These are phyloP conservation scores for Pandemis cinnamomeana DNA, from an alignment of 2,888 invertebrate genomes.

Conservation along the genomic window DNA sequence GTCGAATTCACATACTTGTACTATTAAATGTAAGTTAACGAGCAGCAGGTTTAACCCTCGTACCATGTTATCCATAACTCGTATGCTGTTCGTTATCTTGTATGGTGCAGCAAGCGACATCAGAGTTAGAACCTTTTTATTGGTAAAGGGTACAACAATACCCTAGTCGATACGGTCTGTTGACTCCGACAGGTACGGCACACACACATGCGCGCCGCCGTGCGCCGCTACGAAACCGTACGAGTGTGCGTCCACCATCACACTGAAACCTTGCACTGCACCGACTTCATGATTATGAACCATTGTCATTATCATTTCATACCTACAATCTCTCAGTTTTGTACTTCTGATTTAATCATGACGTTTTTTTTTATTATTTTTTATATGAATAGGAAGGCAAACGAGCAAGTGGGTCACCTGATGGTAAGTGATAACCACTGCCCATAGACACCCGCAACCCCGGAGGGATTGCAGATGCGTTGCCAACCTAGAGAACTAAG, in stretches of 20 bases:
- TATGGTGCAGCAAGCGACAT: slow-evolving; percentile 16
- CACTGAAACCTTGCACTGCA: background rate
- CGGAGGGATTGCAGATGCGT: no score
- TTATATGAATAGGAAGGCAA: no score
- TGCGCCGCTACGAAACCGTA: background rate
- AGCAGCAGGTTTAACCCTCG: slow-evolving; percentile 9
- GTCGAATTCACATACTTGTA: background rate
- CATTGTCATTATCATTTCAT: background rate
- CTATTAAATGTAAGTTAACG: slow-evolving; percentile 5
- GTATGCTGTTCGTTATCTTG: background rate
- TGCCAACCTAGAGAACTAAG: no score
- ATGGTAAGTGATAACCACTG: no score
- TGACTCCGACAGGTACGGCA: slow-evolving; percentile 62
- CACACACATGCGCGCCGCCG: slow-evolving; percentile 28
- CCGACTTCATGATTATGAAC: background rate
- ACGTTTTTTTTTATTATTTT: no score
- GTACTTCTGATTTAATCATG: no score
- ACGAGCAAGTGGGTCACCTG: no score
- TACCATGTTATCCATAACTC: slow-evolving; percentile 10
- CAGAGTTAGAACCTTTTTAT: slow-evolving; percentile 47
- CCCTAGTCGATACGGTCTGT: slow-evolving; percentile 67
- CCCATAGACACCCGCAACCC: no score
- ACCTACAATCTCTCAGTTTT: no score
- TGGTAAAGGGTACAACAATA: slow-evolving; percentile 66
- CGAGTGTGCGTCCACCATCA: background rate